Evolutionary conservation across 2,113 vertebrate genomes (phyloP).

Genomic region (Pyrgilauda ruficollis): DNA sequence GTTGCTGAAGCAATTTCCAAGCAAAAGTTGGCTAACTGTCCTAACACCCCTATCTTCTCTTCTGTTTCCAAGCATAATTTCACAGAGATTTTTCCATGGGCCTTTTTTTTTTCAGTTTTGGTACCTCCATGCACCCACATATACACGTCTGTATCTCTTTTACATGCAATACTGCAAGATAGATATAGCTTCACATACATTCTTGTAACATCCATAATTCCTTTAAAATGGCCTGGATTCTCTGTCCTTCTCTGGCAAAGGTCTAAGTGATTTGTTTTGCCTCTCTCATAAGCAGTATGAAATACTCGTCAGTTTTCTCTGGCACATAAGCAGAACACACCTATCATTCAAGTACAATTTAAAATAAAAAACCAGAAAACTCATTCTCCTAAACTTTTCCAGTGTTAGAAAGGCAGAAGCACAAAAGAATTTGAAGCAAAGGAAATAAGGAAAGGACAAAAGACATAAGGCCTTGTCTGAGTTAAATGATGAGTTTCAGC

Average conservation of each 20-base stretch:
- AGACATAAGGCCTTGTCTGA: neutral
- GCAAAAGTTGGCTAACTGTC: neutral
- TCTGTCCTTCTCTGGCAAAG: neutral
- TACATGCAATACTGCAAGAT: neutral
- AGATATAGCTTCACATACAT: rapidly evolving
- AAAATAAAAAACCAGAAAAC: neutral
- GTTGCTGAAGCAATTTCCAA: neutral
- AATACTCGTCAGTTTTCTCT: neutral
- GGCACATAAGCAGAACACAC: neutral
- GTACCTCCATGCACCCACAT: neutral
- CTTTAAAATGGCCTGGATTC: neutral
- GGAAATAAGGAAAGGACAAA: neutral
- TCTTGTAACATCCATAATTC: neutral
- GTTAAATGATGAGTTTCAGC: neutral
- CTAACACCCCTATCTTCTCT: neutral
- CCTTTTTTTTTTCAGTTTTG: neutral
- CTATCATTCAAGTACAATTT: neutral
- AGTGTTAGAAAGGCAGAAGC: neutral
- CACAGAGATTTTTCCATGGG: neutral
- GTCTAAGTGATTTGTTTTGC: neutral
- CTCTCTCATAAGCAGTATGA: neutral
- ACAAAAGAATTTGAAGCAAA: neutral
- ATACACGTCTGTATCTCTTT: neutral
- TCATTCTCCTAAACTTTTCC: neutral
- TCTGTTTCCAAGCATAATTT: neutral